Percentiles rank a stretch among this genome's conserved stretches.
phyloP scores from a whole-genome alignment of 2,797 vertebrate species.

The Fistularia commersonii region DNA sequence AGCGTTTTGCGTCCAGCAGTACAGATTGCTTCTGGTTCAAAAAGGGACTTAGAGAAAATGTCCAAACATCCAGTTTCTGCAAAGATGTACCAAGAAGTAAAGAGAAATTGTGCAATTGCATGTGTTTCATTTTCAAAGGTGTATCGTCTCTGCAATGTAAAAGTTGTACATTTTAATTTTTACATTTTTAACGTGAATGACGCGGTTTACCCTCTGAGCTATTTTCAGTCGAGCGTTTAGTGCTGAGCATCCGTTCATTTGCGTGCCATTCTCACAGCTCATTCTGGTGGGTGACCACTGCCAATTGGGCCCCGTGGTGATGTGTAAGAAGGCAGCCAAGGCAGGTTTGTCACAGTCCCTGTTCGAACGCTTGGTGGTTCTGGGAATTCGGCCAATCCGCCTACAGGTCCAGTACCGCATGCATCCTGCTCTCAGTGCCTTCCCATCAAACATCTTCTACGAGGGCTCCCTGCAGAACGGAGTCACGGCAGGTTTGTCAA shows the following conservation, averaged over 20 bases:
- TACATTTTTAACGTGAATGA: too few relatives aligned
- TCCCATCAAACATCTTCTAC: conserved; percentile 98
- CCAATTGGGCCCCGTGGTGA: conserved; percentile 96
- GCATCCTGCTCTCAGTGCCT: conserved; percentile 97
- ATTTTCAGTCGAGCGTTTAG: neutral
- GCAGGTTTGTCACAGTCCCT: conserved; percentile 94
- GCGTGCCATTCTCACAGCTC: conserved; percentile 70
- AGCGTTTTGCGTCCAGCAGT: too few relatives aligned
- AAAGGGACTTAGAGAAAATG: too few relatives aligned
- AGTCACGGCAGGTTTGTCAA: conserved; percentile 84
- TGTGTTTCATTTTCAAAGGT: too few relatives aligned
- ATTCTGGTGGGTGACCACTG: conserved; percentile 98
- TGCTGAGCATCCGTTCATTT: accelerated
- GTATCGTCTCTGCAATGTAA: too few relatives aligned
- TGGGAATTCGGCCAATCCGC: conserved; percentile 96
- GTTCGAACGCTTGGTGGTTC: conserved; percentile 94
- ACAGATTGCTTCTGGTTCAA: too few relatives aligned
- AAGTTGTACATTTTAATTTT: too few relatives aligned
- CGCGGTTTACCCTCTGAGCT: too few relatives aligned
- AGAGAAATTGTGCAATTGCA: too few relatives aligned
- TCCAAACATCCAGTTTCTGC: too few relatives aligned
- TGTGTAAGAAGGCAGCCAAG: conserved; percentile 99
- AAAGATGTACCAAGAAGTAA: too few relatives aligned
- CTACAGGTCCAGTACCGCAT: conserved; percentile 98
- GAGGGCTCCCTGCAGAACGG: conserved; percentile 97